phyloP scores from a whole-genome alignment of 1,140 invertebrate species.

The Venturia canescens region DNA sequence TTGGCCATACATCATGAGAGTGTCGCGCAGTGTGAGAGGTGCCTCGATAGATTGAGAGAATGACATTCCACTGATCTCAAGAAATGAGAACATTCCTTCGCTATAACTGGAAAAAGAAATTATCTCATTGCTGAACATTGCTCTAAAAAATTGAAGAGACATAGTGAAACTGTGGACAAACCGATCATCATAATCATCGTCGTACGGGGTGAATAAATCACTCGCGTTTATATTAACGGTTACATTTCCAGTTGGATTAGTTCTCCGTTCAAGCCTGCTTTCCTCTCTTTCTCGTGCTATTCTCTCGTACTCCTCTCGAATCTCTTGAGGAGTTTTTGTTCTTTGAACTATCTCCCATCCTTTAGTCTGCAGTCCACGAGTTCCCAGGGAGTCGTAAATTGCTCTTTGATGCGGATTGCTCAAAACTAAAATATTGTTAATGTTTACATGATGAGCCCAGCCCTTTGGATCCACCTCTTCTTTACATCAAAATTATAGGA shows the following conservation, averaged over 20 bases:
- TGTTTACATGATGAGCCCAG: no score
- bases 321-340: slow-evolving; percentile 94
- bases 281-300: slow-evolving; percentile 89
- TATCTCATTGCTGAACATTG: slow-evolving; percentile 20
- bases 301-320: slow-evolving; percentile 95
- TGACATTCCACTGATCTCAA: slow-evolving; percentile 94
- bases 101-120: slow-evolving; percentile 72
- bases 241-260: slow-evolving; percentile 93
- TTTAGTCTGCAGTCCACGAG: slow-evolving; percentile 90
- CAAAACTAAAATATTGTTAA: slow-evolving; percentile 78
- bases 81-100: slow-evolving; percentile 81
- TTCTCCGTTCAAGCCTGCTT: slow-evolving; percentile 88
- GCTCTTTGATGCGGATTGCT: slow-evolving; percentile 87
- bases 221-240: slow-evolving; percentile 94
- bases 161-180: slow-evolving; percentile 15
- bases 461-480: no score
- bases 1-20: slow-evolving; percentile 87
- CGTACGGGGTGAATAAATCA: slow-evolving; percentile 91
- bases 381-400: slow-evolving; percentile 88
- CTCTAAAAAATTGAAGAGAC: slow-evolving; percentile 19
- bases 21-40: slow-evolving; percentile 91
- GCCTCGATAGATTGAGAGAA: slow-evolving; percentile 95
- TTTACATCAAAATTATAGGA: slow-evolving; percentile 76
- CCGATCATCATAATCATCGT: slow-evolving; percentile 81
- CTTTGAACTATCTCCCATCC: slow-evolving; percentile 95